Conservation (phyloP, 30 jellyfish, hydroid and myxozoan genomes). For the Aurelia aurita region DNA sequence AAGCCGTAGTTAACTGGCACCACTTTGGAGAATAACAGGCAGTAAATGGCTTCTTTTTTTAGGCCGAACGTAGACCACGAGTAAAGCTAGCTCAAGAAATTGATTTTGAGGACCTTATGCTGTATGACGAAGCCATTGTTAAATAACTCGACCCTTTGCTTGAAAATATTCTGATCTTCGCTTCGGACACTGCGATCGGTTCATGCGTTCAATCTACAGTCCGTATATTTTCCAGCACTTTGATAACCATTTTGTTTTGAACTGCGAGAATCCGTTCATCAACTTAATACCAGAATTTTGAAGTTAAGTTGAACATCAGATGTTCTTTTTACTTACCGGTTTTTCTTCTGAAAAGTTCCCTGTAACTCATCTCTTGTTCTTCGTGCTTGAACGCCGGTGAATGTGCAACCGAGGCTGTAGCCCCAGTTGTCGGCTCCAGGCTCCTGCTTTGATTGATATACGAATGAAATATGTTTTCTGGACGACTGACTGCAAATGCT, state of each 20-base stretch:
- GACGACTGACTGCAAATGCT: slow-evolving; percentile 15
- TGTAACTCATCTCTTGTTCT: slow-evolving; percentile 33
- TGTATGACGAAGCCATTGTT: too few species aligned
- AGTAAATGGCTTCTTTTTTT: too few species aligned
- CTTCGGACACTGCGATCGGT: too few species aligned
- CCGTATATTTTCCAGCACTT: too few species aligned
- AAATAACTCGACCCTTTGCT: too few species aligned
- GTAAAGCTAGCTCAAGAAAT: background rate
- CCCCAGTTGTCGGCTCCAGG: slow-evolving; percentile 13
- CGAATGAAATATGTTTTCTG: slow-evolving; percentile 44
- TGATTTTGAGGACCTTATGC: too few species aligned
- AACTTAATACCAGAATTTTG: background rate
- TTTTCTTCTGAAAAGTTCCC: slow-evolving; percentile 52
- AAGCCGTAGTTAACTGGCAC: too few species aligned
- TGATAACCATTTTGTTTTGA: too few species aligned
- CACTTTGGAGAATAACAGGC: too few species aligned
- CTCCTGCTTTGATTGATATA: slow-evolving; percentile 32
- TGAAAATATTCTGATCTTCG: too few species aligned
- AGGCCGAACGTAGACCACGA: too few species aligned
- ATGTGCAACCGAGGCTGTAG: slow-evolving; percentile 3
- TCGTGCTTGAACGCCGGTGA: slow-evolving; percentile 41
- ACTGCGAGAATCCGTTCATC: background rate
- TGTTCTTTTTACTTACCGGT: slow-evolving; percentile 17
- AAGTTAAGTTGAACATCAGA: background rate
- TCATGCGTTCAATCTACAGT: too few species aligned